Evolutionary conservation across 2,888 invertebrate genomes (phyloP).

Genomic region (Lycia hirtaria): DNA sequence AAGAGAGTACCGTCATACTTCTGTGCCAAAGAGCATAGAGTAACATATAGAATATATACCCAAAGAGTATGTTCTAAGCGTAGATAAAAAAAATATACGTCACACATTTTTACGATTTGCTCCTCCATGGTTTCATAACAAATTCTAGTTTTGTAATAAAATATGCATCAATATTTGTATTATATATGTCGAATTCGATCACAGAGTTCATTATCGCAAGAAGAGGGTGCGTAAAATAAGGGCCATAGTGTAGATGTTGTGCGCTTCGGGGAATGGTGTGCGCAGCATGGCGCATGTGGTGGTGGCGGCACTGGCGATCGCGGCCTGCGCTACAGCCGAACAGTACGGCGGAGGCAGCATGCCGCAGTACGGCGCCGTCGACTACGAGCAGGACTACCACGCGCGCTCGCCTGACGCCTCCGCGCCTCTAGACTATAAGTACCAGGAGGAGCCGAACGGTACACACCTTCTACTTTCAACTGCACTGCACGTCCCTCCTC

Average conservation of each 20-base stretch:
- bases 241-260: background rate
- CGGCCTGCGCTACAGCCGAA: conserved; percentile 46
- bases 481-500: background rate
- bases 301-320: conserved; percentile 36
- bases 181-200: conserved; percentile 28
- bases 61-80: too few relatives aligned
- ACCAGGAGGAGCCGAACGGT: conserved; percentile 60
- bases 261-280: conserved; percentile 2
- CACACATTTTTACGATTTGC: background rate
- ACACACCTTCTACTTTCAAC: background rate
- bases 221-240: conserved; percentile 13
- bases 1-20: too few relatives aligned
- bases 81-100: background rate
- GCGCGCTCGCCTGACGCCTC: conserved; percentile 62
- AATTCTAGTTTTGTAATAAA: conserved; percentile 63
- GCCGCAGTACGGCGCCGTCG: conserved; percentile 68
- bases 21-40: too few relatives aligned
- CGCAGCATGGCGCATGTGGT: conserved; percentile 29
- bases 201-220: conserved; percentile 36
- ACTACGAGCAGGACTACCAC: conserved; percentile 61
- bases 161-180: conserved; percentile 17
- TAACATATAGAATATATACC: too few relatives aligned
- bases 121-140: conserved; percentile 42
- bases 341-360: conserved; percentile 67
- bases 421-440: conserved; percentile 68